Conservation (phyloP, 2,888 invertebrate genomes). For the Caenorhabditis becei region DNA sequence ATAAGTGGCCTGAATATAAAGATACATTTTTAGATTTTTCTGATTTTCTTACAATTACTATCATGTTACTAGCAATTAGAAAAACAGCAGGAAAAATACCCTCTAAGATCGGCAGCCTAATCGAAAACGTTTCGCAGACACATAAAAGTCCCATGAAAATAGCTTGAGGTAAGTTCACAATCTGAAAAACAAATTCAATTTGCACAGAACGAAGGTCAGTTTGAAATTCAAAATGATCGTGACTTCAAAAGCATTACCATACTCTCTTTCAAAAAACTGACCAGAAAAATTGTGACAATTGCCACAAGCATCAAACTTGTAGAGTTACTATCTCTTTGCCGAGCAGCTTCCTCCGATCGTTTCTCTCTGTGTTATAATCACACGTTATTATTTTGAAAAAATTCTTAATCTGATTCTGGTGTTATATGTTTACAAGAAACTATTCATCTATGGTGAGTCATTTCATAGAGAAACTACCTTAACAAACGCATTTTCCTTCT, state of each 20-base stretch:
- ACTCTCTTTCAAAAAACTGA: constrained; percentile 9
- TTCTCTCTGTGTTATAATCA: constrained; percentile 76
- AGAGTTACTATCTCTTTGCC: constrained; percentile 81
- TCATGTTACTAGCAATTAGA: constrained; percentile 86
- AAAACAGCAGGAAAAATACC: constrained; percentile 75
- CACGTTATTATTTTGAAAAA: background rate
- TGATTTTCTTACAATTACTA: constrained; percentile 86
- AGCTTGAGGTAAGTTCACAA: constrained; percentile 84
- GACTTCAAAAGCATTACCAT: too few relatives aligned
- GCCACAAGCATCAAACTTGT: constrained; percentile 83
- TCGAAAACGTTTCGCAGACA: constrained; percentile 77
- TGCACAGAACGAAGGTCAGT: too few relatives aligned
- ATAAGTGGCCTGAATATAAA: constrained; percentile 86
- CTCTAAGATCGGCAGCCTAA: constrained; percentile 71
- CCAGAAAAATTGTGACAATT: constrained; percentile 83
- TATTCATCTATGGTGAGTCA: background rate
- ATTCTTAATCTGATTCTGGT: too few relatives aligned
- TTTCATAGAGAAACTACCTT: constrained; percentile 82
- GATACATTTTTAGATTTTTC: background rate
- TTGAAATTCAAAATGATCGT: too few relatives aligned
- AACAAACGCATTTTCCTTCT: constrained; percentile 88
- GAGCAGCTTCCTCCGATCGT: constrained; percentile 78
- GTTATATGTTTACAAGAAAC: too few relatives aligned
- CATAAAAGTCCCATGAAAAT: constrained; percentile 74
- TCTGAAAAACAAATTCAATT: constrained; percentile 58